A percentile compares a stretch with the other conserved stretches of the same genome.
Conservation (phyloP, 2,113 vertebrate species). For the Sporophila hypoxantha region DNA sequence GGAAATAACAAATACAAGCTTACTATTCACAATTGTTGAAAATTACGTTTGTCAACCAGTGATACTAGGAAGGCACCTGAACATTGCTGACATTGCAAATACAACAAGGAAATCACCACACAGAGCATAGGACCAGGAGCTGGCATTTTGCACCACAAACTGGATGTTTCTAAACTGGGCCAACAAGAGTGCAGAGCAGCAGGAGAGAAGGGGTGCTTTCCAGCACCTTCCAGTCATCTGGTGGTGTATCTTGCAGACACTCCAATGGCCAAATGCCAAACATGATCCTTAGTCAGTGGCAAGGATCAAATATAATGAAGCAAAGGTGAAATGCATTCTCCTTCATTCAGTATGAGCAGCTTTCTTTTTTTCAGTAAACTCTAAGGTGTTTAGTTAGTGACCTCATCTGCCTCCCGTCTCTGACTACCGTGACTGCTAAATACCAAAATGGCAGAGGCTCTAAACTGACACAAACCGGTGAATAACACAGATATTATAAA, state of each 20-base stretch:
- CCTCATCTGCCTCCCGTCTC: background rate
- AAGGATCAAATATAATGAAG: background rate
- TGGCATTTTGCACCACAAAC: background rate
- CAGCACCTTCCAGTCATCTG: background rate
- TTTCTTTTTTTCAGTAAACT: background rate
- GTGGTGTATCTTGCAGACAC: background rate
- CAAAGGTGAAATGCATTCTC: background rate
- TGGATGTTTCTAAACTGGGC: background rate
- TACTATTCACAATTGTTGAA: background rate
- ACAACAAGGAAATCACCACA: fast-evolving
- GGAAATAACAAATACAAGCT: background rate
- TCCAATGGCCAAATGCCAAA: background rate
- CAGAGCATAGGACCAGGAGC: background rate
- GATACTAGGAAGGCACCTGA: background rate
- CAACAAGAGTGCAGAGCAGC: background rate
- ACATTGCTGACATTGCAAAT: background rate
- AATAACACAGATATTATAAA: background rate
- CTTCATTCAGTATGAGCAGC: background rate
- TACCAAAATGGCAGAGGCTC: background rate
- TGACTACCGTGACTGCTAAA: fast-evolving
- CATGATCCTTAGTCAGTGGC: fast-evolving
- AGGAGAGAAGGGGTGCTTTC: background rate
- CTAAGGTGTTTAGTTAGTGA: background rate
- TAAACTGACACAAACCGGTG: background rate
- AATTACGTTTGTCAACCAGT: background rate